These are phyloP conservation scores for Linurgus olivaceus DNA, from an alignment of 2,797 vertebrate genomes.

Conservation along the genomic window DNA sequence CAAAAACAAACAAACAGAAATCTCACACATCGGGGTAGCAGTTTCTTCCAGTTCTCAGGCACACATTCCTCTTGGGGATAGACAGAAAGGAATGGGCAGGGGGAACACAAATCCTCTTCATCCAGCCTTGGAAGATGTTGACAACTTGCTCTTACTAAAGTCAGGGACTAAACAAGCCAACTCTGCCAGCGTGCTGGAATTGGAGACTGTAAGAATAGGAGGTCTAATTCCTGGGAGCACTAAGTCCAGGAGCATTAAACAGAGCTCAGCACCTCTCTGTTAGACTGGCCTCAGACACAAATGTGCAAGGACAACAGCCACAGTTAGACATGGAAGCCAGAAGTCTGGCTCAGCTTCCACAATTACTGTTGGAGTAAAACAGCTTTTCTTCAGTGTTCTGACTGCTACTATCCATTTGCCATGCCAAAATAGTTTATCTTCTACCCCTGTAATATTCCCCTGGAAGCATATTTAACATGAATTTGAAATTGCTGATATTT, in stretches of 20 bases:
- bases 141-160: neutral
- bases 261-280: neutral
- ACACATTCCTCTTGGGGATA: neutral
- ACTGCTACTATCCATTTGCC: neutral
- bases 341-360: neutral
- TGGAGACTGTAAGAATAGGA: neutral
- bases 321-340: neutral
- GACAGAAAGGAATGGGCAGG: neutral
- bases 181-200: neutral
- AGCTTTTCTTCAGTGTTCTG: neutral
- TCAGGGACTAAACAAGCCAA: neutral
- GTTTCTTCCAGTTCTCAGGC: neutral
- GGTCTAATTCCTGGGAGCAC: neutral
- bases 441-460: neutral
- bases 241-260: neutral
- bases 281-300: neutral
- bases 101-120: neutral
- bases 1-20: neutral
- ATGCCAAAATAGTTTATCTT: neutral
- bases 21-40: neutral
- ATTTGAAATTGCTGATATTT: neutral
- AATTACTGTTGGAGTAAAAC: neutral
- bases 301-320: neutral
- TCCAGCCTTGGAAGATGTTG: neutral
- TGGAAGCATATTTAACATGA: neutral